A percentile compares a stretch with the other conserved stretches of the same genome.
Evolutionary conservation across 1,140 invertebrate genomes (phyloP).

Genomic region (Ips nitidus): DNA sequence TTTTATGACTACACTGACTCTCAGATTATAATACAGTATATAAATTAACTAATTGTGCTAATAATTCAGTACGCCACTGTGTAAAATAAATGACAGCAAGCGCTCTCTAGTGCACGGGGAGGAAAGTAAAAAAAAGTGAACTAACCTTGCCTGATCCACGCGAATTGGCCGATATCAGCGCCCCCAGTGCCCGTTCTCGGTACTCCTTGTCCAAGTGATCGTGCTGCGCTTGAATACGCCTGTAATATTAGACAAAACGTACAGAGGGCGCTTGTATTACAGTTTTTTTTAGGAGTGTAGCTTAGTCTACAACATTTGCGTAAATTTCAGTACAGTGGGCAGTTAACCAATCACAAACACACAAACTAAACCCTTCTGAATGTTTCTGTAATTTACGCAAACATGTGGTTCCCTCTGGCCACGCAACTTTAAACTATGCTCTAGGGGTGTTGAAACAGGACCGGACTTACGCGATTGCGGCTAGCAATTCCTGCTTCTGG

Average conservation of each 20-base stretch:
- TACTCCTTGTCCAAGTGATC: constrained; percentile 73
- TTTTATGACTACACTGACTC: no score
- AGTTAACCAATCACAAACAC: no score
- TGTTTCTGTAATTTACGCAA: background rate
- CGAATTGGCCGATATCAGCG: constrained; percentile 63
- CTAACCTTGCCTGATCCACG: constrained; percentile 69
- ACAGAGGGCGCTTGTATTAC: constrained; percentile 18
- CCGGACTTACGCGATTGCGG: constrained; percentile 66
- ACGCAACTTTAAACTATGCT: no score
- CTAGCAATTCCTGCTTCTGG: constrained; percentile 66
- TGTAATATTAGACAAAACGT: constrained; percentile 51
- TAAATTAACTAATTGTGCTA: no score
- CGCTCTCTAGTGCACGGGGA: no score
- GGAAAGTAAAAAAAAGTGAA: no score
- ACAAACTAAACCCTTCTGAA: background rate
- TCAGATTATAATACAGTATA: no score
- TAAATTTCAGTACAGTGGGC: no score
- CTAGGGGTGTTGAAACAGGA: background rate
- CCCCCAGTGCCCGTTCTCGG: constrained; percentile 66
- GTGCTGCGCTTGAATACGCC: constrained; percentile 72
- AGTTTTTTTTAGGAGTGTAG: background rate
- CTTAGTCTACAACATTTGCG: no score
- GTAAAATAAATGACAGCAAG: no score
- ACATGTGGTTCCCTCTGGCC: background rate
- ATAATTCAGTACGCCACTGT: no score